Evolutionary conservation across 2,797 vertebrate genomes (phyloP).

Genomic region (Astyanax mexicanus): DNA sequence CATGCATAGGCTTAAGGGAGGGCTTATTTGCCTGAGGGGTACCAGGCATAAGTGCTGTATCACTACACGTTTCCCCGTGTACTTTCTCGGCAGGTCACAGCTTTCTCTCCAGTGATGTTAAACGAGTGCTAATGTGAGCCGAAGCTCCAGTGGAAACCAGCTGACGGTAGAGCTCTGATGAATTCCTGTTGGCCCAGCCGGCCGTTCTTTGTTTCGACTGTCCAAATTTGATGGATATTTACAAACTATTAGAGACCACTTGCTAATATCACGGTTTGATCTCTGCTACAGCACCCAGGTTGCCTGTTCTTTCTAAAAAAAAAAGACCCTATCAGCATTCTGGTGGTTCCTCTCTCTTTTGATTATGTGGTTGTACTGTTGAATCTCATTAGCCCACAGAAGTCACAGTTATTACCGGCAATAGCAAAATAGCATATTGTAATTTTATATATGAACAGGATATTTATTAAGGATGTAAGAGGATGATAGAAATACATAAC

Average conservation of each 20-base stretch:
- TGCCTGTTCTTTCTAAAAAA: slow-evolving; percentile 79
- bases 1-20: slow-evolving; percentile 88
- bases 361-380: slow-evolving; percentile 76
- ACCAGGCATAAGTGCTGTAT: slow-evolving; percentile 92
- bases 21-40: slow-evolving; percentile 95
- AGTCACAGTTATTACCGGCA: slow-evolving; percentile 68
- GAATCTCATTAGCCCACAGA: slow-evolving; percentile 84
- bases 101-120: slow-evolving; percentile 85
- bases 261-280: slow-evolving; percentile 83
- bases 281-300: slow-evolving; percentile 75
- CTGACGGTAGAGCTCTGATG: slow-evolving; percentile 54
- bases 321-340: slow-evolving; percentile 86
- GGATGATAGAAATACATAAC: not conserved
- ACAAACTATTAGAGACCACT: slow-evolving; percentile 80
- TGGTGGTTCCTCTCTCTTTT: slow-evolving; percentile 85
- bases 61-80: slow-evolving; percentile 89
- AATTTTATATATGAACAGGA: no score
- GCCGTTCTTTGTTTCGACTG: slow-evolving; percentile 73
- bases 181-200: slow-evolving; percentile 61
- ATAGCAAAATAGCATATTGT: not conserved
- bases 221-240: slow-evolving; percentile 75
- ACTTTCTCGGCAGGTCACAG: slow-evolving; percentile 90
- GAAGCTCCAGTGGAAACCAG: slow-evolving; percentile 70
- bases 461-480: not conserved
- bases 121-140: slow-evolving; percentile 86